phyloP scores from a whole-genome alignment of 2,797 vertebrate species.

The Aselliscus stoliczkanus region DNA sequence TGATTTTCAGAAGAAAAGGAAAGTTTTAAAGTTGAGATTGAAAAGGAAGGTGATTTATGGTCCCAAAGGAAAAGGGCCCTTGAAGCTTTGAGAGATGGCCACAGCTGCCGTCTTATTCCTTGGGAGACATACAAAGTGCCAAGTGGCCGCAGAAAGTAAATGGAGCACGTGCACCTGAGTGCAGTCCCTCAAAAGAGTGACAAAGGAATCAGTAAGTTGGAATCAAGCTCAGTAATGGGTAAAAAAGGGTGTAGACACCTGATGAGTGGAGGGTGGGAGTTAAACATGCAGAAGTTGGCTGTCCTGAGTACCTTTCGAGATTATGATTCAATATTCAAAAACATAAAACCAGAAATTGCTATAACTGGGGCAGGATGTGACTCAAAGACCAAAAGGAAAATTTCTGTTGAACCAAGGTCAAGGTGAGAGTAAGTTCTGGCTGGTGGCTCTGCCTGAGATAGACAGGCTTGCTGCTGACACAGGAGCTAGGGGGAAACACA shows the following conservation, averaged over 20 bases:
- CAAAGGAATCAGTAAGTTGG: not conserved
- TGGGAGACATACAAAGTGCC: not conserved
- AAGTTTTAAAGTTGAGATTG: conserved; percentile 12
- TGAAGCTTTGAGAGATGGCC: not conserved
- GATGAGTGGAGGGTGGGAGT: not conserved
- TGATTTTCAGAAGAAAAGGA: conserved; percentile 32
- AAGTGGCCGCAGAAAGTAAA: not conserved
- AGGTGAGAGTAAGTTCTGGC: not conserved
- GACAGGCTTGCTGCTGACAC: accelerated
- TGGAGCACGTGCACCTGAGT: accelerated
- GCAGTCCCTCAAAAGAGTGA: not conserved
- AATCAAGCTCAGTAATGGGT: not conserved
- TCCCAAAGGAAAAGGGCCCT: conserved; percentile 15
- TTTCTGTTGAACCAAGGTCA: conserved; percentile 43
- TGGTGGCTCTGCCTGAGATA: not conserved
- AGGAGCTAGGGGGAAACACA: not conserved
- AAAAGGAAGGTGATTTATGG: conserved; percentile 56
- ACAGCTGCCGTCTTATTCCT: not conserved
- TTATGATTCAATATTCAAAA: conserved; percentile 48
- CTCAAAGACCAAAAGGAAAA: not conserved
- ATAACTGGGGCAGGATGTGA: conserved; percentile 51
- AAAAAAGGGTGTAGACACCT: not conserved
- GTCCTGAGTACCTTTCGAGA: not conserved
- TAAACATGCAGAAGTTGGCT: not conserved
- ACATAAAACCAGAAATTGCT: conserved; percentile 42